Base-by-base conservation (phyloP, 30 jellyfish, hydroid and myxozoan species). In the Euphysa ruthae region DNA sequence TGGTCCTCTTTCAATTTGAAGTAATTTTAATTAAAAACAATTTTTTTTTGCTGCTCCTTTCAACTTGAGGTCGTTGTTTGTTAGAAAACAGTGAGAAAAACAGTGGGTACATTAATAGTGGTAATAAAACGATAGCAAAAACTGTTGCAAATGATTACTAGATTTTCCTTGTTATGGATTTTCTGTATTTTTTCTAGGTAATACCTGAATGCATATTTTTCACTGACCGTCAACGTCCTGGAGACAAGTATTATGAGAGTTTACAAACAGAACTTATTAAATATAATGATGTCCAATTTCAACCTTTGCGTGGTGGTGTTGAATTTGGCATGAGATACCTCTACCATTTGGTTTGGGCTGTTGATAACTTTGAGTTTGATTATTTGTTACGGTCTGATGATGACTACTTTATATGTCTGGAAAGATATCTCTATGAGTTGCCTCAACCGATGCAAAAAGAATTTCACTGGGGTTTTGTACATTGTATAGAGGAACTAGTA, bases 341-440 rank as follows among this genome's bases (percentile, higher is more conserved):
- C 55, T 84, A 75, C 44, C 95, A 84, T 70, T 26, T 84, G 84
- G 72, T 74, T 16, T 84, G 95, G 95, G 95, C 95, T 0, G 29
- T 77, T 73, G 77, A 65, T 61, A 70, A 69, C 52, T 84, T 69
- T 63, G 92, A 84, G 7, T 84, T 84, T 38, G 89, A 77, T 21
- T 84, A 84, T 43, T 84, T 84, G 64, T 19, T 84, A 66, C 79
- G 95, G 13, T 34, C 71, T 54, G 95, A 84, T 55, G 95, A 84
- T 32, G 95, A 84, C 44, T 68, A 75, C 19, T 75, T 76, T 54
- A 50, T 84, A 25, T 84, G 95, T 56, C 60, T 77, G 10, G 82
- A 70, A 7, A 49, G 83, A 42, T 70, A 75, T 28, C 30, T 77
- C 12, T 49, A 62, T 30, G 95, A 84, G 49, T 68, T 84, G 12